Evolutionary conservation across 2,113 vertebrate species (phyloP).

Genomic region (Nettapus auritus): DNA sequence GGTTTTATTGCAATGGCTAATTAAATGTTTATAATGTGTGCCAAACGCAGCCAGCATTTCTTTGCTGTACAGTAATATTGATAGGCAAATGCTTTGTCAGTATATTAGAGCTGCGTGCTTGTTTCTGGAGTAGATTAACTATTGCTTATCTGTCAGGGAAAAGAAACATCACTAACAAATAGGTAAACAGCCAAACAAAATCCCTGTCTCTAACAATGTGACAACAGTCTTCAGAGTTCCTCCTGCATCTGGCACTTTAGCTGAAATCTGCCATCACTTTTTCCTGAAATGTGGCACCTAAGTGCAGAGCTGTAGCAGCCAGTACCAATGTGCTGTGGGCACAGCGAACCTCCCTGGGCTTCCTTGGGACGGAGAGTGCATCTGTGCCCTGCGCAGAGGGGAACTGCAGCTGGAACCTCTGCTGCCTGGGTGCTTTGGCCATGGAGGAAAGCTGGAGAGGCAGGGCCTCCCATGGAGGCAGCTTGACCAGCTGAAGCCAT

Average conservation of each 20-base stretch:
- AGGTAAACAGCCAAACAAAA: neutral
- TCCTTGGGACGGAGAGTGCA: neutral
- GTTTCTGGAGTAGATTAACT: neutral
- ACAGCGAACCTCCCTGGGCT: accelerated
- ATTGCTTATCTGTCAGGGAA: neutral
- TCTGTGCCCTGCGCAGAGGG: accelerated
- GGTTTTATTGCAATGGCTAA: neutral
- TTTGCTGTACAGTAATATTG: neutral
- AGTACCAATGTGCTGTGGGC: neutral
- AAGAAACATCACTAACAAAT: neutral
- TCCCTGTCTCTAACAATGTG: neutral
- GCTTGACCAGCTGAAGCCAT: neutral
- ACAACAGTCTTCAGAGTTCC: neutral
- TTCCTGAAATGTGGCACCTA: neutral
- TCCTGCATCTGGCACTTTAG: neutral
- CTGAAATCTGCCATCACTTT: neutral
- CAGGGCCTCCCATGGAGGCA: accelerated
- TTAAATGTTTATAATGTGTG: neutral
- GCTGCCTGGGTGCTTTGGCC: neutral
- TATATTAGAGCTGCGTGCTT: neutral
- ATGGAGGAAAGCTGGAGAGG: neutral
- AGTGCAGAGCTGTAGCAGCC: neutral
- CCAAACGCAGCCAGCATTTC: neutral
- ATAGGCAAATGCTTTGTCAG: neutral
- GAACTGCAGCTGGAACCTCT: neutral